Evolutionary conservation across 2,113 vertebrate genomes (phyloP).

Genomic region (Numenius arquata): DNA sequence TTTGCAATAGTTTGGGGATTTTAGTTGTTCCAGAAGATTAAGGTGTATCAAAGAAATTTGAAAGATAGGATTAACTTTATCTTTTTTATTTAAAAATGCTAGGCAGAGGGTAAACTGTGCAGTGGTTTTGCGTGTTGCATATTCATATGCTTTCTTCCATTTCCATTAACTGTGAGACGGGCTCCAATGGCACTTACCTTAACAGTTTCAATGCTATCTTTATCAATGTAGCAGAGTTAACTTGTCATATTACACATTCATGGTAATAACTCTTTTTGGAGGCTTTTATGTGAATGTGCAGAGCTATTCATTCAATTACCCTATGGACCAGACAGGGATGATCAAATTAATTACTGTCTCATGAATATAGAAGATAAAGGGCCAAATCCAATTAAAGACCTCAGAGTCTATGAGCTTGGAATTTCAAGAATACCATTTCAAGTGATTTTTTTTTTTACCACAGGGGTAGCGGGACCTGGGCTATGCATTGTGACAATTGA

Average conservation of each 20-base stretch:
- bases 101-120: neutral
- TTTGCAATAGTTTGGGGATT: constrained; percentile 16
- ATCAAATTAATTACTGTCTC: constrained; percentile 8
- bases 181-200: neutral
- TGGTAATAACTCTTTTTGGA: neutral
- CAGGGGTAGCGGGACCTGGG: neutral
- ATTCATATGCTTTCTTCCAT: neutral
- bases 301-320: constrained; percentile 2
- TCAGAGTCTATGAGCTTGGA: neutral
- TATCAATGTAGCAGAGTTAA: neutral
- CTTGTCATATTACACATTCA: neutral
- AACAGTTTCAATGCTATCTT: neutral
- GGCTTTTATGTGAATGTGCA: neutral
- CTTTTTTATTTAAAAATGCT: neutral
- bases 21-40: constrained; percentile 20
- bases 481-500: neutral
- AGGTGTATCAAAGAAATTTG: neutral
- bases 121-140: neutral
- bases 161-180: neutral
- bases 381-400: constrained; percentile 18
- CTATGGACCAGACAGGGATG: neutral
- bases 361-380: constrained; percentile 20
- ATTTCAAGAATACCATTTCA: neutral
- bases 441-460: neutral
- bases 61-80: constrained; percentile 13